phyloP scores from a whole-genome alignment of 1,140 invertebrate species.

The Ips nitidus region DNA sequence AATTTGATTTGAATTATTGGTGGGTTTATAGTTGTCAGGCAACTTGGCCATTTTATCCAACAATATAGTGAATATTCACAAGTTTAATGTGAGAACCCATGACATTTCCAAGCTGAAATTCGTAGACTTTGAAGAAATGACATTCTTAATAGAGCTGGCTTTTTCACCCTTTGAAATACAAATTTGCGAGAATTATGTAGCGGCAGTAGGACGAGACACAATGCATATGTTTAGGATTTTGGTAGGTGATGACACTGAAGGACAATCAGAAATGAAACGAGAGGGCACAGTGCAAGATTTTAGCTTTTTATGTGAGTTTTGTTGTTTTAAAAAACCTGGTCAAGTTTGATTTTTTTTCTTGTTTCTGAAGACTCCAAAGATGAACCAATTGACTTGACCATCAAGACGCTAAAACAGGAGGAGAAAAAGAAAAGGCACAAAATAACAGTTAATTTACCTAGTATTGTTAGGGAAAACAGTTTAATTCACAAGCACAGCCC shows the following conservation, averaged over 20 bases:
- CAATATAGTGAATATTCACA: slow-evolving; percentile 58
- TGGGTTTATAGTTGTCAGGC: slow-evolving; percentile 56
- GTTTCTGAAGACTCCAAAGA: slow-evolving; percentile 36
- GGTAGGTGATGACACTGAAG: slow-evolving; percentile 14
- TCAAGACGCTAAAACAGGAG: slow-evolving; percentile 41
- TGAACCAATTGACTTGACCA: slow-evolving; percentile 43
- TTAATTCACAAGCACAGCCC: slow-evolving; percentile 50
- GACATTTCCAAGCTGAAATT: slow-evolving; percentile 65
- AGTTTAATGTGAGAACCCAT: slow-evolving; percentile 62
- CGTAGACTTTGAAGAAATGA: slow-evolving; percentile 64
- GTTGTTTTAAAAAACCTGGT: not conserved
- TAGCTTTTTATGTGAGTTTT: slow-evolving; percentile 37
- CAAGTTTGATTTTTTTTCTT: not conserved
- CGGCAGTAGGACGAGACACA: slow-evolving; percentile 54
- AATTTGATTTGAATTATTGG: not conserved
- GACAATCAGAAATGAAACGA: slow-evolving; percentile 22
- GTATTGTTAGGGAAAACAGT: slow-evolving; percentile 49
- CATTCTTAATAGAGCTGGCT: slow-evolving; percentile 55
- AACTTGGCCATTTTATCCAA: slow-evolving; percentile 62
- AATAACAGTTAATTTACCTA: slow-evolving; percentile 49
- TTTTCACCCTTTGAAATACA: slow-evolving; percentile 57
- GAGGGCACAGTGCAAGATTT: slow-evolving; percentile 35
- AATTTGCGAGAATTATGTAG: slow-evolving; percentile 63
- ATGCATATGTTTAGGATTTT: slow-evolving; percentile 54
- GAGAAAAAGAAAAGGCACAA: slow-evolving; percentile 41